These are phyloP conservation scores for Cheumatopsyche charites DNA, from an alignment of 1,140 invertebrate genomes.

Conservation along the genomic window DNA sequence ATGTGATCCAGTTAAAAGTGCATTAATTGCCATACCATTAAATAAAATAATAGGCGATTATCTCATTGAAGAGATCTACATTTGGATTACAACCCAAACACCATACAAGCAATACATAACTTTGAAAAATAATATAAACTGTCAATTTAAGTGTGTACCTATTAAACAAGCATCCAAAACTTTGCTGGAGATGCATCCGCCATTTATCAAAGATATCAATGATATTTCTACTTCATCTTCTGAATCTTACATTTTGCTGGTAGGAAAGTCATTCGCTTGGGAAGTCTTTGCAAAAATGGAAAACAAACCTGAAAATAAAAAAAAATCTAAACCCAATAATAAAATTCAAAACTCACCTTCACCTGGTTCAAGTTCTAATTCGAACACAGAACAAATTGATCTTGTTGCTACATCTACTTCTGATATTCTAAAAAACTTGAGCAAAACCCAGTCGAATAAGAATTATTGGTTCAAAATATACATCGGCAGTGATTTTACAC, in stretches of 20 bases:
- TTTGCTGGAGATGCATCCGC: neutral
- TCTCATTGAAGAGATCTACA: constrained; percentile 7
- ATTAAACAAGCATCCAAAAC: neutral
- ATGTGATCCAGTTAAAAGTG: neutral
- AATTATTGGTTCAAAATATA: too few species aligned
- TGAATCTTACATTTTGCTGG: neutral
- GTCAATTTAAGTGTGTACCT: neutral
- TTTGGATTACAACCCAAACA: constrained; percentile 1
- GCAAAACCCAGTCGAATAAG: too few species aligned
- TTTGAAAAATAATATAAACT: neutral
- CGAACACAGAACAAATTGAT: too few species aligned
- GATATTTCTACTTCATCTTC: neutral
- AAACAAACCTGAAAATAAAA: too few species aligned
- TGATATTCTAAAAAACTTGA: too few species aligned
- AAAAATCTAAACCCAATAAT: too few species aligned
- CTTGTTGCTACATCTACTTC: too few species aligned
- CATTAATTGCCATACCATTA: neutral
- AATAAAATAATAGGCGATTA: neutral
- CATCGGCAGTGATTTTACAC: too few species aligned
- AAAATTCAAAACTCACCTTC: too few species aligned
- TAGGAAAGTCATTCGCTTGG: constrained; percentile 15
- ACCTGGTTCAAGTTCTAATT: too few species aligned
- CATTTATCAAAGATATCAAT: constrained; percentile 17
- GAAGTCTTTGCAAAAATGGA: neutral
- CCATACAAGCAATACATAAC: constrained; percentile 15